Evolutionary conservation across 2,888 invertebrate species (phyloP).

Genomic region (Norana najaformis): DNA sequence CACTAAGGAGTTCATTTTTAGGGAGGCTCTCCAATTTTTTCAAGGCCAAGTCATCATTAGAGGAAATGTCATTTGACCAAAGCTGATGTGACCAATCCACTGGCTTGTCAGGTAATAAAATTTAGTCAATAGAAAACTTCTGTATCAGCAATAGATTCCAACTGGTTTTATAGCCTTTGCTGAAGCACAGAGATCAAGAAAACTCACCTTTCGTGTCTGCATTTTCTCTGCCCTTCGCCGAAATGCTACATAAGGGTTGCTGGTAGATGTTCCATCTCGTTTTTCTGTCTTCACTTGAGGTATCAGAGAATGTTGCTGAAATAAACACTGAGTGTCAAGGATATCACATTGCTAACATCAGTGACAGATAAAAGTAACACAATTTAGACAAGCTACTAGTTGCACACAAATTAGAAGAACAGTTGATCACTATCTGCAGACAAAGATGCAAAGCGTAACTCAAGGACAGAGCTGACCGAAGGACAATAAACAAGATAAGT

Average conservation of each 20-base stretch:
- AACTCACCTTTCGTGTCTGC: conserved; percentile 86
- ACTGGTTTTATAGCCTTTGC: background rate
- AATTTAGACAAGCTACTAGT: too few relatives aligned
- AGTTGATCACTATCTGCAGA: background rate
- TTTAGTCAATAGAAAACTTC: background rate
- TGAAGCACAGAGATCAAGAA: background rate
- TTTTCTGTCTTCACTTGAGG: conserved; percentile 80
- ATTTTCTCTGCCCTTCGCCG: conserved; percentile 96
- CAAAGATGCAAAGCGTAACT: background rate
- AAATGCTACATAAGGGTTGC: conserved; percentile 96
- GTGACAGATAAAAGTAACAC: background rate
- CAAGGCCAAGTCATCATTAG: background rate
- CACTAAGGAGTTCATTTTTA: background rate
- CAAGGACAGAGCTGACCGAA: background rate
- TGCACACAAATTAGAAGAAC: background rate
- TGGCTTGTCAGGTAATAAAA: background rate
- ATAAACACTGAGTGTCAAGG: background rate
- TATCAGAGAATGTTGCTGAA: conserved; percentile 58
- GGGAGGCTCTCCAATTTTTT: background rate
- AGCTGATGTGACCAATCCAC: background rate
- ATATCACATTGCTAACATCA: background rate
- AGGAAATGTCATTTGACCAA: background rate
- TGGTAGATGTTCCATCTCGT: conserved; percentile 71
- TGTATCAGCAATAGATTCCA: background rate
- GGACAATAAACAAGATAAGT: too few relatives aligned